Conservation (phyloP, 2,888 invertebrate species). For the Drosophila incognita region DNA sequence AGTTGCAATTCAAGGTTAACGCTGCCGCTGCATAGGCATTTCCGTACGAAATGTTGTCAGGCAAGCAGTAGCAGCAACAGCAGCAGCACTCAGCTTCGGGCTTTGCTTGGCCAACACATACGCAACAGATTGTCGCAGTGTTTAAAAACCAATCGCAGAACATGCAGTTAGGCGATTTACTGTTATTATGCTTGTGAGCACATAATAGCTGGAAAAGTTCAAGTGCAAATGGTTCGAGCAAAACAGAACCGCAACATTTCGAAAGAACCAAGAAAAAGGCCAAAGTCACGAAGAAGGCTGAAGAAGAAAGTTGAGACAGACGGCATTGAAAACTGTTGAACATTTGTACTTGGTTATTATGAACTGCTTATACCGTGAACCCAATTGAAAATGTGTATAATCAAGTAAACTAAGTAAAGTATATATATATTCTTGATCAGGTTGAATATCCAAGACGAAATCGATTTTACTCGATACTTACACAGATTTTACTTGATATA, state of each 20-base stretch:
- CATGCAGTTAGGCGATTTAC: constrained; percentile 44
- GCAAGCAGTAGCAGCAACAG: constrained; percentile 31
- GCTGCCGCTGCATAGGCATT: constrained; percentile 56
- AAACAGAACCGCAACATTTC: constrained; percentile 59
- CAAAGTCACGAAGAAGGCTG: constrained; percentile 50
- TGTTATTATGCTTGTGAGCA: background rate
- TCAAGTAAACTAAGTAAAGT: background rate
- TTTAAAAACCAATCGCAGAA: constrained; percentile 38
- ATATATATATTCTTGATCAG: background rate
- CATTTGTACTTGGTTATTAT: constrained; percentile 67
- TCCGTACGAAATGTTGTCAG: constrained; percentile 74
- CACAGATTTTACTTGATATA: background rate
- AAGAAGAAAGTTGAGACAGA: constrained; percentile 60
- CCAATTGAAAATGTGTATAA: background rate
- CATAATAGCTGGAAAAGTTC: constrained; percentile 28
- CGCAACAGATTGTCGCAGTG: constrained; percentile 1
- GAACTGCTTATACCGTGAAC: constrained; percentile 14
- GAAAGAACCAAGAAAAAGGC: constrained; percentile 8
- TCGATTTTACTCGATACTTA: background rate
- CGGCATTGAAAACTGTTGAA: constrained; percentile 68
- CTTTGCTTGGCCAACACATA: constrained; percentile 17
- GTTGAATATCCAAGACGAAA: background rate
- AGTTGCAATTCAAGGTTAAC: constrained; percentile 74
- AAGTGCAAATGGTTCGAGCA: constrained; percentile 67
- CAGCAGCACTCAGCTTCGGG: background rate